Evolutionary conservation across 2,888 invertebrate genomes (phyloP), one percentile per base, ranked within the genome.

Genomic region (Dusona sp.): DNA sequence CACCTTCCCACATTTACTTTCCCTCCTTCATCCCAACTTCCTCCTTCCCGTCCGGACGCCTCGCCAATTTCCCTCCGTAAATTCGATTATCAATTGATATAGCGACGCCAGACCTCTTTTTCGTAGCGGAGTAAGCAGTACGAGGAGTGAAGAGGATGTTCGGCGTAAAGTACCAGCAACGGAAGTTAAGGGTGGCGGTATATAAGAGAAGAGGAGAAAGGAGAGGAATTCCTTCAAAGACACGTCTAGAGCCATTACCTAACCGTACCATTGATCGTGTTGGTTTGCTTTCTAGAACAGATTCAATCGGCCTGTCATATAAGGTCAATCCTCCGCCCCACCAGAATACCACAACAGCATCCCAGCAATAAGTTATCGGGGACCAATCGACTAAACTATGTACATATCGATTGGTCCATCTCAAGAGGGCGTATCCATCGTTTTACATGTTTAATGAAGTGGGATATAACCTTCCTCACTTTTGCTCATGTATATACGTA

Each of bases 31-130:
- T 54, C 54, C 25, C 57, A 25, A 57, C 13, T 79, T 79, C 67
- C 48, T 61, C 38, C 72, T 78, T 75, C 78, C 67, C 61, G 25
- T 74, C 48, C 45, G 36, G 74, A 51, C 64, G 78, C 78, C 79
- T 89, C 91, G 85, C 91, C 92, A 91, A 92, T 92, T 93, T 93
- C 92, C 92, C 90, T 91, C 87, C 89, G 91, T 90, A 91, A 92
- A 93, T 93, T 92, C 91, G 93, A 93, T 93, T 93, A 93, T 92
- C 90, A 88, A 87, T 88, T 88, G 87, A 79, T 88, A 88, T 89
- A 89, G 79, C 79, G 75, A 75, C 48, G 79, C 36, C 67, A 70
- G 61, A n/a, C 57, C 78, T 65, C 78, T 83, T 83, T 61, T 82
- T 83, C 79, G 64, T 78, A 87, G 90, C 86, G 78, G 78, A 88